Conservation (phyloP, 37 sponge, comb jelly and placozoan genomes). For the Chondrilla cf. caribensis region DNA sequence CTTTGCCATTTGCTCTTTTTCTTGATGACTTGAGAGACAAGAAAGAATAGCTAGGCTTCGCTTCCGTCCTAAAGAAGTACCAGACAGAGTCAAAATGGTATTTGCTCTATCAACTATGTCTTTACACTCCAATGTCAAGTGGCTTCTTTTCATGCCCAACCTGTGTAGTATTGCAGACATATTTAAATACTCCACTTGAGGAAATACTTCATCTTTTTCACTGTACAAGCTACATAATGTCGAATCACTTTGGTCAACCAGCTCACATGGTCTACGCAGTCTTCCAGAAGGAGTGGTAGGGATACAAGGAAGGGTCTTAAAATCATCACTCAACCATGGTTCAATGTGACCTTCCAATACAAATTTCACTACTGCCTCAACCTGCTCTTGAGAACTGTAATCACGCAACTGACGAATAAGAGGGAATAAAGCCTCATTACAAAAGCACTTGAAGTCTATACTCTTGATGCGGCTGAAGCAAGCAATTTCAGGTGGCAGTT, state of each 20-base stretch:
- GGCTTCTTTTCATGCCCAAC: constrained; percentile 1
- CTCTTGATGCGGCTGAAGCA: too few relatives aligned
- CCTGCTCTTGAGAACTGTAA: too few relatives aligned
- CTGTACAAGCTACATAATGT: background rate
- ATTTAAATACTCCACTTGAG: too few relatives aligned
- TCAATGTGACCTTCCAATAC: too few relatives aligned
- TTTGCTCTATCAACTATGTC: background rate
- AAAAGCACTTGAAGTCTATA: too few relatives aligned
- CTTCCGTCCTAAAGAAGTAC: too few relatives aligned
- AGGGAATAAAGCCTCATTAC: too few relatives aligned
- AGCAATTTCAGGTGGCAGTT: too few relatives aligned
- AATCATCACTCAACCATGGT: background rate
- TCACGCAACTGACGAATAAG: too few relatives aligned
- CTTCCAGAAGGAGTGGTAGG: background rate
- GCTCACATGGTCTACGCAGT: background rate
- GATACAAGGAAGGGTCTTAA: background rate
- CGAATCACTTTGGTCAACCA: background rate
- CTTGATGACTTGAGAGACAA: too few relatives aligned
- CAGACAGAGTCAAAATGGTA: background rate
- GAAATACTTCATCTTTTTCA: background rate
- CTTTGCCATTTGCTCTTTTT: background rate
- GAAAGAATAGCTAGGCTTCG: too few relatives aligned
- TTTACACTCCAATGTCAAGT: background rate
- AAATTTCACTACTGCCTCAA: too few relatives aligned
- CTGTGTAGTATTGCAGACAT: background rate